Conservation (phyloP, 2,888 invertebrate species). For the Erynnis tages region DNA sequence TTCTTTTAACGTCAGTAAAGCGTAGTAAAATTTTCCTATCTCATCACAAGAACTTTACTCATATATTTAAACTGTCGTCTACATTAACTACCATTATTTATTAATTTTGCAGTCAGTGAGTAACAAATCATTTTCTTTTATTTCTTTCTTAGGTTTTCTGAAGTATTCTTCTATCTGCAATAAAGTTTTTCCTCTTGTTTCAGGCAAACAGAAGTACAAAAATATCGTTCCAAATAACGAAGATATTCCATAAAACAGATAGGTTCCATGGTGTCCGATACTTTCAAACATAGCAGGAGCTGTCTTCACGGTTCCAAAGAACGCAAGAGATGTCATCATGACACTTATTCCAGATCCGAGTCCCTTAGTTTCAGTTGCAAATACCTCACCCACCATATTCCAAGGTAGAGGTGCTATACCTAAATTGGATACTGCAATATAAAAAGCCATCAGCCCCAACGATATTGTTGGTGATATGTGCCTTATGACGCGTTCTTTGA, state of each 20-base stretch:
- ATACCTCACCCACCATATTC: constrained; percentile 88
- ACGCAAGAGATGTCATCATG: constrained; percentile 84
- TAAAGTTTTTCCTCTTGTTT: constrained; percentile 85
- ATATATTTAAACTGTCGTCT: no score
- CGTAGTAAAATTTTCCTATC: no score
- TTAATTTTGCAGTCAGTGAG: constrained; percentile 31
- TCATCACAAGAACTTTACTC: no score
- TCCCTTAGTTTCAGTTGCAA: constrained; percentile 84
- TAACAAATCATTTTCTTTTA: constrained; percentile 38
- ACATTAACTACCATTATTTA: constrained; percentile 22
- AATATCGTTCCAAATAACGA: constrained; percentile 82
- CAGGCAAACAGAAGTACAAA: constrained; percentile 83
- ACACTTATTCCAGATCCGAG: constrained; percentile 86
- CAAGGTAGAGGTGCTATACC: constrained; percentile 86
- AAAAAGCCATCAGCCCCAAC: constrained; percentile 77
- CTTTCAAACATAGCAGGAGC: constrained; percentile 82
- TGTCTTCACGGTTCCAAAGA: constrained; percentile 85
- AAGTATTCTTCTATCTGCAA: constrained; percentile 85
- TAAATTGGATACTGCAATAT: constrained; percentile 81
- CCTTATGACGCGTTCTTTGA: constrained; percentile 46
- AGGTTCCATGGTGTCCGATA: constrained; percentile 82
- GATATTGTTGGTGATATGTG: constrained; percentile 61
- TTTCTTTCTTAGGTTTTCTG: constrained; percentile 53
- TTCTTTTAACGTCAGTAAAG: no score
- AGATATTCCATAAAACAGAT: constrained; percentile 83